A percentile compares a stretch with the other conserved stretches of the same genome.
phyloP scores from a whole-genome alignment of 1,140 invertebrate genomes.

The Episyrphus balteatus region DNA sequence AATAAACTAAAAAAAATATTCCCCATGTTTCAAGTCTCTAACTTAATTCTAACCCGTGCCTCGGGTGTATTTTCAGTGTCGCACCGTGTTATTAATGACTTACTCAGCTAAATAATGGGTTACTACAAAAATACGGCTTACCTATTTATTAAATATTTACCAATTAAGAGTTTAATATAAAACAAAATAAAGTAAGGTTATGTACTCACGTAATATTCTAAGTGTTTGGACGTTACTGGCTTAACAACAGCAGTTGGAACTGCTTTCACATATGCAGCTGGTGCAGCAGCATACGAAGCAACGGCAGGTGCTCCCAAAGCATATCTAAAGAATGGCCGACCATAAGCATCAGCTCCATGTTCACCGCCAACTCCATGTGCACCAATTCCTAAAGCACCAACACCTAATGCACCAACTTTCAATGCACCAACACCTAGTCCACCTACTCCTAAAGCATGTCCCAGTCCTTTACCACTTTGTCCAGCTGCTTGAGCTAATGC shows the following conservation, averaged over 20 bases:
- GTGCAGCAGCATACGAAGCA: slow-evolving; percentile 18
- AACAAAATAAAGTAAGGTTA: no score
- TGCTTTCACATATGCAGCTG: slow-evolving; percentile 24
- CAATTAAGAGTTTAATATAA: no score
- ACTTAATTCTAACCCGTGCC: no score
- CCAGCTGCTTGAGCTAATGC: slow-evolving; percentile 11
- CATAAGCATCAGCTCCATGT: slow-evolving; percentile 20
- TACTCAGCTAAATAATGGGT: no score
- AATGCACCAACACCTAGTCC: background rate
- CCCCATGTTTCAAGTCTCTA: no score
- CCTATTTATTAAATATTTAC: no score
- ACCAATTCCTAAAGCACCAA: slow-evolving; percentile 15
- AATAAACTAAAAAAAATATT: no score
- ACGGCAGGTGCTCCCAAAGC: slow-evolving; percentile 20
- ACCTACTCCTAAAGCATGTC: slow-evolving; percentile 1
- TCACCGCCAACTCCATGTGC: slow-evolving; percentile 9
- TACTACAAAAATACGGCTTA: no score
- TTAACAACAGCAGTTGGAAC: slow-evolving; percentile 34
- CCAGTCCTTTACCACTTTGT: background rate
- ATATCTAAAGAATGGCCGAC: slow-evolving; percentile 24
- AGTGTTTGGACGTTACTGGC: slow-evolving; percentile 43
- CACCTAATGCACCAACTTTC: background rate
- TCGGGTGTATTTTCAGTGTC: no score
- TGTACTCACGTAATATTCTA: slow-evolving; percentile 47
- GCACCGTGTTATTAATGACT: no score